Percentiles rank a stretch among this genome's conserved stretches.
phyloP scores from a whole-genome alignment of 2,113 vertebrate genomes.

The Pan troglodytes region DNA sequence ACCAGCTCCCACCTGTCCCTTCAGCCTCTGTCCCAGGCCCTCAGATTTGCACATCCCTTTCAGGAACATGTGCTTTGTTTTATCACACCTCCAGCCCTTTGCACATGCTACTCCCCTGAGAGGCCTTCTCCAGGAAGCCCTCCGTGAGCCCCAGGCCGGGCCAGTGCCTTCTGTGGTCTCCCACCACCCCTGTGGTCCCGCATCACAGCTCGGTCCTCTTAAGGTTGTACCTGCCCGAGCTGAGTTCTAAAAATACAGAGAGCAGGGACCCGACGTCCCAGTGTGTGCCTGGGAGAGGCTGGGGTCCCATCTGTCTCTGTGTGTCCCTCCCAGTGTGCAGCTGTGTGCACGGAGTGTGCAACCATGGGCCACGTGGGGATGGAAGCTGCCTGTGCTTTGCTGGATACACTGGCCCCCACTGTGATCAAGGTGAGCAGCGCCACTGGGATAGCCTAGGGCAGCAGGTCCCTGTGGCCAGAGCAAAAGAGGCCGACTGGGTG shows the following conservation, averaged over 20 bases:
- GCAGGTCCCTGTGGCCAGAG: not conserved
- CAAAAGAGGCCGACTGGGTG: not conserved
- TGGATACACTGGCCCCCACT: conserved; percentile 91
- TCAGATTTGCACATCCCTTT: not conserved
- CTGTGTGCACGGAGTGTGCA: conserved; percentile 91
- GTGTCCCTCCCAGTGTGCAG: conserved; percentile 86
- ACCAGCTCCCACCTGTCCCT: not conserved
- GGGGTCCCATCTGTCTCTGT: not conserved
- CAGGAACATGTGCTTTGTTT: not conserved
- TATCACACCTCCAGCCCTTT: not conserved
- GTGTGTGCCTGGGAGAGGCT: not conserved
- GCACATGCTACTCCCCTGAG: not conserved
- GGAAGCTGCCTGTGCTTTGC: conserved; percentile 93
- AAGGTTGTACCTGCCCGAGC: not conserved
- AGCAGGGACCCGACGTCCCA: not conserved
- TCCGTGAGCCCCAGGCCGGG: not conserved
- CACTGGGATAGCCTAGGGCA: not conserved
- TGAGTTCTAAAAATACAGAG: not conserved
- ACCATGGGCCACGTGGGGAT: conserved; percentile 83
- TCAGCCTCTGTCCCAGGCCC: not conserved
- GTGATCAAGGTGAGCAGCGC: conserved; percentile 87
- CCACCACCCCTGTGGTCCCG: not conserved
- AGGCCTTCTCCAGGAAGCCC: not conserved
- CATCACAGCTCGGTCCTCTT: not conserved
- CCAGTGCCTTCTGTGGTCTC: not conserved